phyloP scores from a whole-genome alignment of 2,113 vertebrate species.

The Pelecanus crispus region DNA sequence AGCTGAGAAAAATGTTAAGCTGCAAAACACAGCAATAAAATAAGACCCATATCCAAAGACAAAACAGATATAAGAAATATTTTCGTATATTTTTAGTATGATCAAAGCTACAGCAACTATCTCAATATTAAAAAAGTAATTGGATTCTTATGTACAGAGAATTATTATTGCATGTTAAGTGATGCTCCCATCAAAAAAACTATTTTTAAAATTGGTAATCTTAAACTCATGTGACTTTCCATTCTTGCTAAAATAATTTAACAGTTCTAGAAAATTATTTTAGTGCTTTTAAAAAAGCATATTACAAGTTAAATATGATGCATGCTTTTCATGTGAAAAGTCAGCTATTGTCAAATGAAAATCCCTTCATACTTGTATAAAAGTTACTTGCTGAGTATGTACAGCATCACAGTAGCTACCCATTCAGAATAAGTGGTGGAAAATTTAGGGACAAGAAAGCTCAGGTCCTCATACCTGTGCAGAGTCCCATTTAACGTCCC shows the following conservation, averaged over 20 bases:
- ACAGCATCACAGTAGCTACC: neutral
- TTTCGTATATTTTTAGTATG: neutral
- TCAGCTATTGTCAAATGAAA: neutral
- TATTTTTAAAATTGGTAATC: neutral
- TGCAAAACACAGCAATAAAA: neutral
- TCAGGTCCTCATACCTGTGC: neutral
- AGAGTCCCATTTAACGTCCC: neutral
- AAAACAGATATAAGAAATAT: neutral
- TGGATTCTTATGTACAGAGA: neutral
- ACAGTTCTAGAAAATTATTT: slow-evolving; percentile 2
- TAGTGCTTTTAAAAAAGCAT: neutral
- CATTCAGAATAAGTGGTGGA: neutral
- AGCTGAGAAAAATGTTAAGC: neutral
- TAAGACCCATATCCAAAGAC: neutral
- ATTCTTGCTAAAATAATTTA: slow-evolving; percentile 16
- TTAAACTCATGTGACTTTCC: neutral
- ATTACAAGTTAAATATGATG: neutral
- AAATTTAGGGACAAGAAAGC: neutral
- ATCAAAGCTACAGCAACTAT: neutral
- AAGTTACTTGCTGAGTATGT: neutral
- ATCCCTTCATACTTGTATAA: neutral
- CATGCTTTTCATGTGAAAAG: neutral
- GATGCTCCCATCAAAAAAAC: neutral
- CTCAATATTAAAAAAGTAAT: neutral
- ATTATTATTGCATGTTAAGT: neutral